Conservation (phyloP, 2,797 vertebrate species). For the Taenioides sp. region DNA sequence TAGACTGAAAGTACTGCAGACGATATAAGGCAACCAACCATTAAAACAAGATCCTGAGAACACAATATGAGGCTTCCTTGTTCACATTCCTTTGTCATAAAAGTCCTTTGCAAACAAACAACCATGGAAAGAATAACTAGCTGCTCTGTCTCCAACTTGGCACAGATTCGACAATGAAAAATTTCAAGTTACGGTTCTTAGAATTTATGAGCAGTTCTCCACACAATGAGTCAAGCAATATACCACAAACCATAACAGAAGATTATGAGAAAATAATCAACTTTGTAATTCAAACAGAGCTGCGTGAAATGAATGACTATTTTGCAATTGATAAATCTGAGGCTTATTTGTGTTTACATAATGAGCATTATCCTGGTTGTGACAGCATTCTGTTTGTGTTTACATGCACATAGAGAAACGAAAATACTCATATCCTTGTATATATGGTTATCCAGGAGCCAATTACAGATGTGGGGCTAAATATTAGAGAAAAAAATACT, state of each 20-base stretch:
- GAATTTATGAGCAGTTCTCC: background rate
- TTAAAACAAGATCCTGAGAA: background rate
- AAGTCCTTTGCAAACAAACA: constrained; percentile 16
- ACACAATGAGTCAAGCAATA: background rate
- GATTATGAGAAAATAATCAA: background rate
- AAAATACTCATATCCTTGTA: no score
- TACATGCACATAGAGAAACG: no score
- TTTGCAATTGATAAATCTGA: background rate
- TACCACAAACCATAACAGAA: background rate
- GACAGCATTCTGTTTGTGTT: no score
- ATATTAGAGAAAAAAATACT: no score
- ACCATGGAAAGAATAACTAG: constrained; percentile 7
- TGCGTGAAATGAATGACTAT: background rate
- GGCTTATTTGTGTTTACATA: background rate
- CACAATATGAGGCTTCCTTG: constrained; percentile 1
- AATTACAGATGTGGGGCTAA: no score
- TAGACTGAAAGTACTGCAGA: background rate
- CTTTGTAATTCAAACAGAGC: background rate
- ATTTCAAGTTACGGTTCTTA: background rate
- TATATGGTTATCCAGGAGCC: no score
- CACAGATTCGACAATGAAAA: constrained; percentile 8
- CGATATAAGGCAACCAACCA: background rate
- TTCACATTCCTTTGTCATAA: constrained; percentile 15
- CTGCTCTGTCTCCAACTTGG: constrained; percentile 13
- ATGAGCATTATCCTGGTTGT: no score